Evolutionary conservation across 2,888 invertebrate species (phyloP).

Genomic region (Xanthorhoe designata): DNA sequence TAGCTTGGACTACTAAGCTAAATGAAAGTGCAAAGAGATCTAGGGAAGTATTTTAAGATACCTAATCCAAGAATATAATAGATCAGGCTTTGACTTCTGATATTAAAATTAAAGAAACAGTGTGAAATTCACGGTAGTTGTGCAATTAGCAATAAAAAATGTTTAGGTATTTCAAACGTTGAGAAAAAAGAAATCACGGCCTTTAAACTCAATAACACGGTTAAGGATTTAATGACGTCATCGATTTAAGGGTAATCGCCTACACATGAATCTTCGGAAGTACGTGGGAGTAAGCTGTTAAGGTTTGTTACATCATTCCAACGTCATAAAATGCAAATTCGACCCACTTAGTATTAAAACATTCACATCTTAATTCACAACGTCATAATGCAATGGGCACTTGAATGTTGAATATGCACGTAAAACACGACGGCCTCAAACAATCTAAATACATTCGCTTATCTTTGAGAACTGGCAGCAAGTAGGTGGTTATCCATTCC

Average conservation of each 20-base stretch:
- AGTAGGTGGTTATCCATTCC: constrained; percentile 31
- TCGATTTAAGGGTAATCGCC: constrained; percentile 66
- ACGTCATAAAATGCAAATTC: constrained; percentile 48
- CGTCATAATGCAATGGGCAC: constrained; percentile 40
- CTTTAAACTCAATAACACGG: constrained; percentile 13
- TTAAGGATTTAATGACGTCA: constrained; percentile 46
- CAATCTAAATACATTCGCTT: constrained; percentile 42
- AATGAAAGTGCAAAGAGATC: constrained; percentile 32
- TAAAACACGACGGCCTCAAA: constrained; percentile 44
- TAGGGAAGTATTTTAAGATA: constrained; percentile 21
- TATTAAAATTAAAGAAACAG: constrained; percentile 20
- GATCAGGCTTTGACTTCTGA: constrained; percentile 15
- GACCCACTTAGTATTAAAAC: constrained; percentile 32
- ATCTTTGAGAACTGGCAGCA: constrained; percentile 27
- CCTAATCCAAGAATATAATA: constrained; percentile 27
- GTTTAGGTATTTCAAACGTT: neutral
- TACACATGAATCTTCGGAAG: constrained; percentile 55
- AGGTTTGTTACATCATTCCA: constrained; percentile 72
- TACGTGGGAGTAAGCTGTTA: constrained; percentile 63
- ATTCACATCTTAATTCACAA: constrained; percentile 34
- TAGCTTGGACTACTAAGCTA: constrained; percentile 41
- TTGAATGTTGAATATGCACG: constrained; percentile 36
- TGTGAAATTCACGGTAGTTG: constrained; percentile 4
- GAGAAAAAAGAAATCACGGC: constrained; percentile 23
- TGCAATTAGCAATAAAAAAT: constrained; percentile 10